Evolutionary conservation across 2,797 vertebrate genomes (phyloP).

Genomic region (Rhinella marina): DNA sequence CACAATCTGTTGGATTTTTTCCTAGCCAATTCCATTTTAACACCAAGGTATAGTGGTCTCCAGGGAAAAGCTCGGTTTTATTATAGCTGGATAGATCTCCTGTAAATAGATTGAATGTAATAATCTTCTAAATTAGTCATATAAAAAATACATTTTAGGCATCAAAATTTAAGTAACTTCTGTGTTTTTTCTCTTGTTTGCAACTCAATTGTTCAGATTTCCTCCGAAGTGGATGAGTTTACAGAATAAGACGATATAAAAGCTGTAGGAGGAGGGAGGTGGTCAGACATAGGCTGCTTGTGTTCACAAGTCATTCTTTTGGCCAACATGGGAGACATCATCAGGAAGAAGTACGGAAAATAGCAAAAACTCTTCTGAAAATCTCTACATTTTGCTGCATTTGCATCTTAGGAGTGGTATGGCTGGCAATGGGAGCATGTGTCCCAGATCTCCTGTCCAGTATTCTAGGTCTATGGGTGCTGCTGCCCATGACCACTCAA

Average conservation of each 20-base stretch:
- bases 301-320: background rate
- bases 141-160: background rate
- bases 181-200: background rate
- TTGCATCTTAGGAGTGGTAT: too few relatives aligned
- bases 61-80: background rate
- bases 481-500: too few relatives aligned
- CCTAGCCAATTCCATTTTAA: slow-evolving; percentile 27
- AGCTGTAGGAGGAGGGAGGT: background rate
- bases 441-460: too few relatives aligned
- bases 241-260: background rate
- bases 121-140: slow-evolving; percentile 1
- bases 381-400: too few relatives aligned
- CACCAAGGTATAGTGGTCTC: slow-evolving; percentile 8
- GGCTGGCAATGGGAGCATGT: too few relatives aligned
- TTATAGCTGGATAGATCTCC: slow-evolving; percentile 10
- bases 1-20: slow-evolving; percentile 23
- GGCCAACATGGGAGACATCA: background rate
- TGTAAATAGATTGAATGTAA: slow-evolving; percentile 10
- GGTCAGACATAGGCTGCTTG: background rate
- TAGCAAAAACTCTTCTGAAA: too few relatives aligned
- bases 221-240: background rate
- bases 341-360: background rate
- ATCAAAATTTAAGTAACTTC: background rate
- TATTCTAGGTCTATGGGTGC: too few relatives aligned
- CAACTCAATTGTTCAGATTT: background rate